Conservation (phyloP, 53 echinoderm and acorn worm genomes). For the Glandiceps talaboti region DNA sequence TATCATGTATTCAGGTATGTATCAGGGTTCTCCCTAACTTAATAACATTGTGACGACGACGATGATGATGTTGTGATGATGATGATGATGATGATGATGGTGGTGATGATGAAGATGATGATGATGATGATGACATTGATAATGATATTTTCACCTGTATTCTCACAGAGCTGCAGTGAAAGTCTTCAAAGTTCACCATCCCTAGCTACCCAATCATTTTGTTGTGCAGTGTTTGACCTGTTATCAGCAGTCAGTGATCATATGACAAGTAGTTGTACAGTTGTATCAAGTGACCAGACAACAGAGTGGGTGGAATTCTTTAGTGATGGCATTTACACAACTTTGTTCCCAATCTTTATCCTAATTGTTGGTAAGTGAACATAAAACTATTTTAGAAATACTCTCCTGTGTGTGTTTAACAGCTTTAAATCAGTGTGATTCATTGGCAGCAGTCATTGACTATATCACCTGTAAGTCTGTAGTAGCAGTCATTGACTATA, state of each 20-base stretch:
- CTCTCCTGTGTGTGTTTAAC: not conserved
- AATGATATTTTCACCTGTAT: no score
- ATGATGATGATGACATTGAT: constrained; percentile 3
- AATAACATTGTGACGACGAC: not conserved
- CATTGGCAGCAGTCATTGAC: no score
- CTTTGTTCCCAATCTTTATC: constrained; percentile 25
- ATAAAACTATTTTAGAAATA: not conserved
- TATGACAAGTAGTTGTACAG: constrained; percentile 16
- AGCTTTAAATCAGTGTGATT: no score
- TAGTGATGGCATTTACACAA: constrained; percentile 20
- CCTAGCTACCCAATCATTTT: constrained; percentile 15
- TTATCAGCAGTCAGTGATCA: constrained; percentile 31
- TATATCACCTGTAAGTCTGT: no score
- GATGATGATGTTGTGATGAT: no score
- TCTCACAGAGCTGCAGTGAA: constrained; percentile 63
- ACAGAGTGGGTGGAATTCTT: constrained; percentile 42
- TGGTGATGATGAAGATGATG: constrained; percentile 18
- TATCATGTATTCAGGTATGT: no score
- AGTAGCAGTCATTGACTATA: no score
- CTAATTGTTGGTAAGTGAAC: constrained; percentile 18
- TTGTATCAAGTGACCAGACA: constrained; percentile 19
- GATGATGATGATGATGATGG: not conserved
- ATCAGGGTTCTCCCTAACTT: no score
- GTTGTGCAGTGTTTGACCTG: constrained; percentile 49
- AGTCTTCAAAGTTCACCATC: constrained; percentile 9